Conservation (phyloP, 2,888 invertebrate species). For the Trissolcus japonicus region DNA sequence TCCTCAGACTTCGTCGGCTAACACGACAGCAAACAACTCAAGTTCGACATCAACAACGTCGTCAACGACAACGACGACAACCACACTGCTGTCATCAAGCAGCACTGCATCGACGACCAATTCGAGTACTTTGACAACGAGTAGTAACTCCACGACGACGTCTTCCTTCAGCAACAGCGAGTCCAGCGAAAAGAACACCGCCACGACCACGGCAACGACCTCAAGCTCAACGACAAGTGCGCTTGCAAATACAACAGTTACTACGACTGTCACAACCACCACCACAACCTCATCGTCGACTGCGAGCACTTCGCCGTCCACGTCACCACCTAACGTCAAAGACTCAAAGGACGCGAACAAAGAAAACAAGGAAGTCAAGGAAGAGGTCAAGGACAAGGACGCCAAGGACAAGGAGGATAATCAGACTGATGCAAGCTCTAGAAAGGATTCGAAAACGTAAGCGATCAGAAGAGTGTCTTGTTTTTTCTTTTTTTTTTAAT, state of each 20-base stretch:
- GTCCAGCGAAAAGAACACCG: slow-evolving; percentile 61
- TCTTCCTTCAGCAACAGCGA: slow-evolving; percentile 62
- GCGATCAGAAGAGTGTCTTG: slow-evolving; percentile 6
- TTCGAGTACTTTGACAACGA: slow-evolving; percentile 65
- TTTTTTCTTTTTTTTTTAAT: background rate
- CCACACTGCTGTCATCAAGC: slow-evolving; percentile 6
- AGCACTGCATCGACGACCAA: slow-evolving; percentile 63
- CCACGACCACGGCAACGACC: slow-evolving; percentile 67
- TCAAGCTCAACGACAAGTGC: slow-evolving; percentile 58
- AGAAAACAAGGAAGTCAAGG: slow-evolving; percentile 80
- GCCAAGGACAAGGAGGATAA: slow-evolving; percentile 70
- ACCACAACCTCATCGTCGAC: slow-evolving; percentile 65
- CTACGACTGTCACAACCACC: slow-evolving; percentile 62
- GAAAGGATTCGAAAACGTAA: slow-evolving; percentile 70
- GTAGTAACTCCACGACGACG: slow-evolving; percentile 58
- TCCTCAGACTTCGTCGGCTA: slow-evolving; percentile 68
- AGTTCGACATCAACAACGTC: slow-evolving; percentile 66
- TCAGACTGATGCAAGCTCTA: slow-evolving; percentile 64
- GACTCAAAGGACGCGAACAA: slow-evolving; percentile 78
- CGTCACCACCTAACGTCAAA: slow-evolving; percentile 61
- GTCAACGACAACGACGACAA: slow-evolving; percentile 60
- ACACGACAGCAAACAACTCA: slow-evolving; percentile 65
- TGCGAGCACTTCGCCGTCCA: slow-evolving; percentile 66
- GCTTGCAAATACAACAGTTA: slow-evolving; percentile 63
- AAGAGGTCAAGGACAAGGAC: slow-evolving; percentile 77